Evolutionary conservation across 2,113 vertebrate genomes (phyloP).

Genomic region (Microtus richardsoni): DNA sequence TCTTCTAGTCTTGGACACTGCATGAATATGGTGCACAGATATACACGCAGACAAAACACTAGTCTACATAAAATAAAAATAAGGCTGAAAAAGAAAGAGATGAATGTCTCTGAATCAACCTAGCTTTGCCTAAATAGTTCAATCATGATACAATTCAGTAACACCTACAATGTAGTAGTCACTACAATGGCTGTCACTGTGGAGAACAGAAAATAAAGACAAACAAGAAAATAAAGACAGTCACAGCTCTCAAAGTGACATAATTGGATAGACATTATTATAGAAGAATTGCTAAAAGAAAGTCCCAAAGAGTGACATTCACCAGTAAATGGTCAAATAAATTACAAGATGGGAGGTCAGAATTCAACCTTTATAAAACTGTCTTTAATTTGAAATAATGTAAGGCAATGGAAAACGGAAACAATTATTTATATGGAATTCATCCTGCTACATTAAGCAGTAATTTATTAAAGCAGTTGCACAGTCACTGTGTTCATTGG

Average conservation of each 20-base stretch:
- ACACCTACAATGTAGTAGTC: no score
- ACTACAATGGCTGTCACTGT: neutral
- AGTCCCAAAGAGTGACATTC: neutral
- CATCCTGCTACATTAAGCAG: neutral
- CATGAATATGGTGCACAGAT: neutral
- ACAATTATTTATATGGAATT: neutral
- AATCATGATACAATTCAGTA: neutral
- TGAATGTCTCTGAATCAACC: conserved; percentile 39
- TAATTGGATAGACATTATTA: neutral
- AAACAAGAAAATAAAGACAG: neutral
- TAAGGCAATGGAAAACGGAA: neutral
- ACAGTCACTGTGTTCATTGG: neutral
- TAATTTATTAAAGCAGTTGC: neutral
- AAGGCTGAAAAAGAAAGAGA: neutral
- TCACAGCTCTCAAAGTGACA: neutral
- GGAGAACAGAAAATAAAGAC: neutral
- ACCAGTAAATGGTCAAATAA: neutral
- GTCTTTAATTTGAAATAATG: neutral
- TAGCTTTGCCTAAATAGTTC: conserved; percentile 47
- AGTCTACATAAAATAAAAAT: neutral
- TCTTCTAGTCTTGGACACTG: neutral
- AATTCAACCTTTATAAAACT: neutral
- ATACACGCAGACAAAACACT: neutral
- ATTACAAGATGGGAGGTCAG: neutral
- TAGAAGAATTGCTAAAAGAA: neutral